Percentiles rank a stretch among this genome's conserved stretches.
Evolutionary conservation across 1,140 invertebrate species (phyloP).

Genomic region (Charaxes varanes): DNA sequence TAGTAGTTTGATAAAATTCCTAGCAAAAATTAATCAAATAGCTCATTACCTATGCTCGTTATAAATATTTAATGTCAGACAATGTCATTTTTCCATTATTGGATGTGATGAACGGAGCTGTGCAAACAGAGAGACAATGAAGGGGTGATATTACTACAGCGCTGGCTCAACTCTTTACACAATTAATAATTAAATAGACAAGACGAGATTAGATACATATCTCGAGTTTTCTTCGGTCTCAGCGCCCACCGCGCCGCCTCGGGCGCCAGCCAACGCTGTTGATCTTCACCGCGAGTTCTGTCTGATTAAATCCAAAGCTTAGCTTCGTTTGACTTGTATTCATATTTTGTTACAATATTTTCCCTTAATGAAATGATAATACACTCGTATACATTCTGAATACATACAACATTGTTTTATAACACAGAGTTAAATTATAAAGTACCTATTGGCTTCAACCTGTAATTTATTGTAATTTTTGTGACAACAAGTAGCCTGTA

Average conservation of each 20-base stretch:
- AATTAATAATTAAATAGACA: slow-evolving; percentile 62
- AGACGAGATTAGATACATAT: slow-evolving; percentile 28
- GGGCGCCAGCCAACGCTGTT: slow-evolving; percentile 38
- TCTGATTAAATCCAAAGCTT: slow-evolving; percentile 51
- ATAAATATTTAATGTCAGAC: too few species aligned
- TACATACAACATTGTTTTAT: too few species aligned
- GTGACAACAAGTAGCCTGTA: too few species aligned
- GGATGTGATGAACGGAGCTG: slow-evolving; percentile 18
- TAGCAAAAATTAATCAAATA: too few species aligned
- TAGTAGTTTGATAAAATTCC: too few species aligned
- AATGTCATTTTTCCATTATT: slow-evolving; percentile 11
- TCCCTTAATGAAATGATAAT: slow-evolving; percentile 51
- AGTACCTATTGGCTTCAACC: too few species aligned
- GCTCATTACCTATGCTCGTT: too few species aligned
- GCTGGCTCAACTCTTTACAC: slow-evolving; percentile 59
- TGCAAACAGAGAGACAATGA: slow-evolving; percentile 46
- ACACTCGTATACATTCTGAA: too few species aligned
- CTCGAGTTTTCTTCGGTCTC: slow-evolving; percentile 33
- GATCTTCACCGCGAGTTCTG: slow-evolving; percentile 45
- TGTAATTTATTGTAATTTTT: too few species aligned
- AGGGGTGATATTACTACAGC: slow-evolving; percentile 30
- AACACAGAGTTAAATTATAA: too few species aligned
- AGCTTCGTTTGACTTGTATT: slow-evolving; percentile 31
- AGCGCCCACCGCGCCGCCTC: slow-evolving; percentile 12
- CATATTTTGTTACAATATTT: slow-evolving; percentile 28